Percentiles rank a stretch among this genome's conserved stretches.
Conservation (phyloP, 30 jellyfish, hydroid and myxozoan genomes). For the Turritopsis dohrnii region DNA sequence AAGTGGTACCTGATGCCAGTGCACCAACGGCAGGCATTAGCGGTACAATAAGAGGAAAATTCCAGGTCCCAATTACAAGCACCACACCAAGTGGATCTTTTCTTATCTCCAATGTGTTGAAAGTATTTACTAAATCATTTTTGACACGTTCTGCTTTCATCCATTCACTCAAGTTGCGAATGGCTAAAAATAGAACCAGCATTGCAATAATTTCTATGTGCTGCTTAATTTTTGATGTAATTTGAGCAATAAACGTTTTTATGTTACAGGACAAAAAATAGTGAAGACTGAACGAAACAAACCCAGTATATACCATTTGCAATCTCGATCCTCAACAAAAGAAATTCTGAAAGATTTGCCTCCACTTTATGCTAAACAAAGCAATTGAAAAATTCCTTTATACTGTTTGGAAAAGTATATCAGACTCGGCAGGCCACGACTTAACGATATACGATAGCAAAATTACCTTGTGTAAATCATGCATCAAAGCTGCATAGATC, state of each 20-base stretch:
- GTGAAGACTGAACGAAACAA: no score
- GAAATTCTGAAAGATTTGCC: conserved; percentile 24
- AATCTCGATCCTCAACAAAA: background rate
- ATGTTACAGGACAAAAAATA: no score
- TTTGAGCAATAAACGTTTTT: no score
- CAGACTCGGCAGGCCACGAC: no score
- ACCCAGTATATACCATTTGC: conserved; percentile 27
- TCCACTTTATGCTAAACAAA: conserved; percentile 16
- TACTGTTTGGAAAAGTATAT: no score
- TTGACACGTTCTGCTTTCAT: conserved; percentile 49
- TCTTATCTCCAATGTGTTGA: conserved; percentile 60
- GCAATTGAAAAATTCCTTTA: background rate
- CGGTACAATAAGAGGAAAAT: conserved; percentile 67
- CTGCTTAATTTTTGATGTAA: no score
- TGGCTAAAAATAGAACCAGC: conserved; percentile 10
- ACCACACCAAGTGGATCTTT: conserved; percentile 88
- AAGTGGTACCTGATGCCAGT: conserved; percentile 93
- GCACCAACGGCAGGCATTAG: conserved; percentile 90
- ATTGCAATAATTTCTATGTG: no score
- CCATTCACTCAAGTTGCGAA: conserved; percentile 65
- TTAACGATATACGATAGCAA: no score
- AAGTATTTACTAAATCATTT: conserved; percentile 57
- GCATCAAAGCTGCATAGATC: conserved; percentile 49
- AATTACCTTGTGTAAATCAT: conserved; percentile 66
- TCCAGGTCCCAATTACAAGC: conserved; percentile 96